phyloP scores from a whole-genome alignment of 2,797 vertebrate species.

The Antrozous pallidus region DNA sequence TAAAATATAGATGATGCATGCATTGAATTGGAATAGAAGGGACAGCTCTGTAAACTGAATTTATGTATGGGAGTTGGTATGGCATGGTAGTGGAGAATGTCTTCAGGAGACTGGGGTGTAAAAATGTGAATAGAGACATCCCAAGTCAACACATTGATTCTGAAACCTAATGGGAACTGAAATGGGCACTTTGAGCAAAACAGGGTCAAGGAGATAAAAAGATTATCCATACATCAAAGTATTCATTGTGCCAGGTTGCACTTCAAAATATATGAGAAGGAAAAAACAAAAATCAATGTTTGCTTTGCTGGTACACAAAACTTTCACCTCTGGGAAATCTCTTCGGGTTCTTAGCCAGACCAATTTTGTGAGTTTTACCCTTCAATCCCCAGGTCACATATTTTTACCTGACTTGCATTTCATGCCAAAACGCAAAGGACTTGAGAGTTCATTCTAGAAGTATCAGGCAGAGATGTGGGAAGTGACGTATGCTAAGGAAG shows the following conservation, averaged over 20 bases:
- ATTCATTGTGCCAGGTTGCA: neutral
- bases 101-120: neutral
- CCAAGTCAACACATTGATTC: neutral
- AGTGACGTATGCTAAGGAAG: neutral
- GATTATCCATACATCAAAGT: neutral
- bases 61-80: neutral
- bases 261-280: slow-evolving; percentile 23
- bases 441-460: neutral
- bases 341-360: neutral
- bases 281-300: slow-evolving; percentile 45
- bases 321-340: slow-evolving; percentile 9
- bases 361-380: slow-evolving; percentile 59
- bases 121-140: neutral
- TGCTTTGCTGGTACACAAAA: neutral
- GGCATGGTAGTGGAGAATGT: neutral
- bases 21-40: neutral
- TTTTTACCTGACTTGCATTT: slow-evolving; percentile 45
- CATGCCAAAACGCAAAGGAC: slow-evolving; percentile 28
- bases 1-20: neutral
- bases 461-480: neutral
- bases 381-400: slow-evolving; percentile 34
- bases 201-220: slow-evolving; percentile 26
- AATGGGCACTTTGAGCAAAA: slow-evolving; percentile 1
- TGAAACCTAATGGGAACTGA: neutral
- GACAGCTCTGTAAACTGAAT: neutral